Evolutionary conservation across 2,888 invertebrate species (phyloP).

Genomic region (Syritta pipiens): DNA sequence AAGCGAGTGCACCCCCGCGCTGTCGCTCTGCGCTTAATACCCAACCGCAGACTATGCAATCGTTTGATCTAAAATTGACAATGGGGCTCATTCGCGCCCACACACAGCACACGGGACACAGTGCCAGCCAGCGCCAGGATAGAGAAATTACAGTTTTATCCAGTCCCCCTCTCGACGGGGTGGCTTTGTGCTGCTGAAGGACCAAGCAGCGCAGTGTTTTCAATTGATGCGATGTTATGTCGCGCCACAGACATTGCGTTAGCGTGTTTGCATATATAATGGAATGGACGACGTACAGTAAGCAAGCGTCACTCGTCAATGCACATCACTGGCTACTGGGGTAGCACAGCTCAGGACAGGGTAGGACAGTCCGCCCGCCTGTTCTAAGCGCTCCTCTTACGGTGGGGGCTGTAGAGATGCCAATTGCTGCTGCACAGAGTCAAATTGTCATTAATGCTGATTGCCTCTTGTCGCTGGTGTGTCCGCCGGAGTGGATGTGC

Average conservation of each 20-base stretch:
- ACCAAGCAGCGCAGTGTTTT: constrained; percentile 42
- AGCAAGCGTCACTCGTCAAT: constrained; percentile 59
- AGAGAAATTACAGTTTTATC: constrained; percentile 51
- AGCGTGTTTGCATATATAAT: constrained; percentile 55
- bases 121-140: neutral
- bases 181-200: constrained; percentile 14
- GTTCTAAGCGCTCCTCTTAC: too few species aligned
- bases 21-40: constrained; percentile 57
- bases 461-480: constrained; percentile 67
- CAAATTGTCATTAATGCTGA: constrained; percentile 65
- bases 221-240: constrained; percentile 60
- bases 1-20: constrained; percentile 32
- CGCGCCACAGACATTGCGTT: constrained; percentile 63
- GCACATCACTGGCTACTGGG: constrained; percentile 58
- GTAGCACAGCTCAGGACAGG: too few species aligned
- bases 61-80: constrained; percentile 68
- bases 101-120: neutral
- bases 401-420: constrained; percentile 11
- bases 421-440: constrained; percentile 42
- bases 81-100: constrained; percentile 53
- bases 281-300: constrained; percentile 49
- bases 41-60: constrained; percentile 64
- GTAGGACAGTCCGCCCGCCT: too few species aligned
- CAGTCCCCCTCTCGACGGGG: neutral
- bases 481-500: too few species aligned